Percentiles rank a stretch among this genome's conserved stretches.
phyloP scores from a whole-genome alignment of 2,797 vertebrate genomes.

The Rhynchotus rufescens region DNA sequence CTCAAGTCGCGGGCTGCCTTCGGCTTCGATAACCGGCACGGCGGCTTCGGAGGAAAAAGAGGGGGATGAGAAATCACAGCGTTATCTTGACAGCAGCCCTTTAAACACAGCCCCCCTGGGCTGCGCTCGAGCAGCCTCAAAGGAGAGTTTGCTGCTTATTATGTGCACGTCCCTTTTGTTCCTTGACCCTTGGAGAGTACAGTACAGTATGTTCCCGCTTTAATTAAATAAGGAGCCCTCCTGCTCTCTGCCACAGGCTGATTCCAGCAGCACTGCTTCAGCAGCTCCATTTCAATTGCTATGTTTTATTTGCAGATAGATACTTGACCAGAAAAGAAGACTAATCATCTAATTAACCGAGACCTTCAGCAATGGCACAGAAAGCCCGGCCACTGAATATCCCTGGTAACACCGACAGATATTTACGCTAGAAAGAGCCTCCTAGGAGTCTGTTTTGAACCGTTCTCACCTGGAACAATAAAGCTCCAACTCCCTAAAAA shows the following conservation, averaged over 20 bases:
- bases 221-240: constrained; percentile 72
- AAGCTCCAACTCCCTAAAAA: neutral
- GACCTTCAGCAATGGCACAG: constrained; percentile 44
- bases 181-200: constrained; percentile 67
- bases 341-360: constrained; percentile 66
- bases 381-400: neutral
- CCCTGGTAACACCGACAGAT: constrained; percentile 20
- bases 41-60: rapidly evolving
- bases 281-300: constrained; percentile 45
- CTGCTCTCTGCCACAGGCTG: constrained; percentile 37
- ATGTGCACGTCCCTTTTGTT: constrained; percentile 51
- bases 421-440: neutral
- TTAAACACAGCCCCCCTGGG: constrained; percentile 51
- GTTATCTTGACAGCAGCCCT: constrained; percentile 20
- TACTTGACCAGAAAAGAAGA: constrained; percentile 47
- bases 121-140: constrained; percentile 48
- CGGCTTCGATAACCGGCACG: neutral
- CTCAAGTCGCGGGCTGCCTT: neutral
- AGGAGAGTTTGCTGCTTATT: constrained; percentile 59
- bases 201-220: constrained; percentile 54
- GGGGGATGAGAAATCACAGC: neutral
- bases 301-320: constrained; percentile 63
- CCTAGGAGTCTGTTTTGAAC: neutral
- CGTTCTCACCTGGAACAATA: neutral
- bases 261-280: constrained; percentile 61